Evolutionary conservation across 2,113 vertebrate species (phyloP).

Genomic region (Phalacrocorax brasilianus): DNA sequence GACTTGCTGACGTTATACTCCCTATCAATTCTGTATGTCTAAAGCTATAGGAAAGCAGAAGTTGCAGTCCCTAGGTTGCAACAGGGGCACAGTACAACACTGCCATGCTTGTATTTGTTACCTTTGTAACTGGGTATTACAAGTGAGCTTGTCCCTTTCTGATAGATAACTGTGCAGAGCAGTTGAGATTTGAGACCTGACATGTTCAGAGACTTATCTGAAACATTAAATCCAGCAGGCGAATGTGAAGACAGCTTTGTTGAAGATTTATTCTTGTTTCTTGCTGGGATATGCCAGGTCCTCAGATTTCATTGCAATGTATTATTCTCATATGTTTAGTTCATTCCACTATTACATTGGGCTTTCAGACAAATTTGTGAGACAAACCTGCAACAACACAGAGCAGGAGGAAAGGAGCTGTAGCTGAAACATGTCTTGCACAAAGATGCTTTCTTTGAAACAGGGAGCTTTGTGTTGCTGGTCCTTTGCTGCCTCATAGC

Average conservation of each 20-base stretch:
- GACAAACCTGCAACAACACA: not conserved
- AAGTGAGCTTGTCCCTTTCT: not conserved
- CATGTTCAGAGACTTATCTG: too few relatives aligned
- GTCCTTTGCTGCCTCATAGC: slow-evolving; percentile 1
- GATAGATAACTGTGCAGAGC: not conserved
- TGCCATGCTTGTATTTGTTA: too few relatives aligned
- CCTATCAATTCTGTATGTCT: not conserved
- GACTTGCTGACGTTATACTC: not conserved
- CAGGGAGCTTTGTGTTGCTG: not conserved
- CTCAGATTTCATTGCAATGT: not conserved
- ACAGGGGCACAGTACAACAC: too few relatives aligned
- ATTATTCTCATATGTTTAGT: not conserved
- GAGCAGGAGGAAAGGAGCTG: not conserved
- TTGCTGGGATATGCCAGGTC: not conserved
- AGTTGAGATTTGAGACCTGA: not conserved
- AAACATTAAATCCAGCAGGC: not conserved
- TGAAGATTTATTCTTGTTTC: not conserved
- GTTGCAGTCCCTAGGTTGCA: not conserved
- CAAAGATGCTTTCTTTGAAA: not conserved
- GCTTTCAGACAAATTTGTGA: not conserved
- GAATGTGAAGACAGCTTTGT: not conserved
- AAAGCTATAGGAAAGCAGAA: not conserved
- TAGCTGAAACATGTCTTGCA: not conserved
- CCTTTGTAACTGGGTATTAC: not conserved
- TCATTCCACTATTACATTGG: not conserved